A percentile compares a stretch with the other conserved stretches of the same genome.
Evolutionary conservation across 1,140 invertebrate genomes (phyloP).

Genomic region (Grapholita molesta): DNA sequence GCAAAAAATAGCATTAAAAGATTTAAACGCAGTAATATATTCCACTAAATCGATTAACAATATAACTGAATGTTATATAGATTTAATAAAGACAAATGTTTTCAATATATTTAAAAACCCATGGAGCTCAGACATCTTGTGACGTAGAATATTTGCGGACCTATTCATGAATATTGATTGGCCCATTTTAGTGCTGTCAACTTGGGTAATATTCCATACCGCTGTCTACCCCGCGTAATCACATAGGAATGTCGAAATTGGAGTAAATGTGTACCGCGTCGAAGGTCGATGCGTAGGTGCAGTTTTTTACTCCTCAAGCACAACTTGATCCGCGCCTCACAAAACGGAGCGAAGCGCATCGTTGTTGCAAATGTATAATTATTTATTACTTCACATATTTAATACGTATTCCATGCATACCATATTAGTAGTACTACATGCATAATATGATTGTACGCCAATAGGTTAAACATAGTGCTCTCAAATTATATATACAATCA

Average conservation of each 20-base stretch:
- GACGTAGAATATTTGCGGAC: background rate
- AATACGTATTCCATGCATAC: too few species aligned
- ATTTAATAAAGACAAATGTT: background rate
- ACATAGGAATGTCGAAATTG: constrained; percentile 8
- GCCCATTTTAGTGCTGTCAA: background rate
- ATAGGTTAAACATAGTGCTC: too few species aligned
- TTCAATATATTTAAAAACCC: background rate
- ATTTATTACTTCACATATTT: too few species aligned
- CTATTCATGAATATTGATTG: background rate
- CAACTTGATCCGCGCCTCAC: background rate
- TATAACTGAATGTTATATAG: too few species aligned
- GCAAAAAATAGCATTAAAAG: too few species aligned
- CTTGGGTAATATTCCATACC: background rate
- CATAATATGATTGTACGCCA: too few species aligned
- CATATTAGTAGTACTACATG: too few species aligned
- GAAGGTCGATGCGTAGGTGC: background rate
- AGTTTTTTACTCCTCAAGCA: background rate
- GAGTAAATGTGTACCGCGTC: background rate
- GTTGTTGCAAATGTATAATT: background rate
- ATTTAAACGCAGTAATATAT: too few species aligned
- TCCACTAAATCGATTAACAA: too few species aligned
- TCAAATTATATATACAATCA: too few species aligned
- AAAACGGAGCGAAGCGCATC: background rate
- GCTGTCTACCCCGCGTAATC: background rate
- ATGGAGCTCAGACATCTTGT: background rate